These are phyloP conservation scores for Saguinus imperator DNA, from an alignment of 2,113 vertebrate species.

Conservation along the genomic window DNA sequence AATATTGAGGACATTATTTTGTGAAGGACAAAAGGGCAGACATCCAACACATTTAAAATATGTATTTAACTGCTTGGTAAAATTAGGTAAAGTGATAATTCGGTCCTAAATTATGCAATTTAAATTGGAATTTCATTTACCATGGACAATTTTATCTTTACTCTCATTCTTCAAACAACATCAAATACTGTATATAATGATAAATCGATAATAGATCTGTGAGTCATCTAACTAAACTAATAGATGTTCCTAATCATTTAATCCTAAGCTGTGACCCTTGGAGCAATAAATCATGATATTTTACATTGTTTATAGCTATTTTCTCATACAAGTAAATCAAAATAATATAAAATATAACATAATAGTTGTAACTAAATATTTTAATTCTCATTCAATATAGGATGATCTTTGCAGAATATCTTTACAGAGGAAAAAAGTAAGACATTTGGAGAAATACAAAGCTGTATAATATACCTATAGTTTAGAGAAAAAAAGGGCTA, in stretches of 20 bases:
- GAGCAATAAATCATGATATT: neutral
- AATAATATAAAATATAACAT: neutral
- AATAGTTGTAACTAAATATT: neutral
- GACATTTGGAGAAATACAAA: neutral
- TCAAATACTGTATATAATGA: neutral
- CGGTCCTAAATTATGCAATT: neutral
- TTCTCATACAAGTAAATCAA: neutral
- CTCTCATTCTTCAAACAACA: neutral
- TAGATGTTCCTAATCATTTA: neutral
- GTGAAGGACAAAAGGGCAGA: neutral
- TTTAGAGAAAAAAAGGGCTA: neutral
- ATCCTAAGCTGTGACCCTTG: constrained; percentile 11
- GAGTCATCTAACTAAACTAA: constrained; percentile 3
- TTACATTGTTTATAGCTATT: neutral
- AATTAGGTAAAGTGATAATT: constrained; percentile 20
- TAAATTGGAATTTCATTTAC: constrained; percentile 27
- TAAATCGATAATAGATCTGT: neutral
- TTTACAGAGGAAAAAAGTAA: neutral
- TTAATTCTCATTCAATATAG: neutral
- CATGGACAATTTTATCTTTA: neutral
- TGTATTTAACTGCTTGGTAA: constrained; percentile 23
- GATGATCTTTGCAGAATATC: neutral
- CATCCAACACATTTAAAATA: constrained; percentile 7
- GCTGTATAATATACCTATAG: neutral
- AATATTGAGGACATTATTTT: neutral